Conservation (phyloP, 2,888 invertebrate genomes). For the Penaeus monodon region DNA sequence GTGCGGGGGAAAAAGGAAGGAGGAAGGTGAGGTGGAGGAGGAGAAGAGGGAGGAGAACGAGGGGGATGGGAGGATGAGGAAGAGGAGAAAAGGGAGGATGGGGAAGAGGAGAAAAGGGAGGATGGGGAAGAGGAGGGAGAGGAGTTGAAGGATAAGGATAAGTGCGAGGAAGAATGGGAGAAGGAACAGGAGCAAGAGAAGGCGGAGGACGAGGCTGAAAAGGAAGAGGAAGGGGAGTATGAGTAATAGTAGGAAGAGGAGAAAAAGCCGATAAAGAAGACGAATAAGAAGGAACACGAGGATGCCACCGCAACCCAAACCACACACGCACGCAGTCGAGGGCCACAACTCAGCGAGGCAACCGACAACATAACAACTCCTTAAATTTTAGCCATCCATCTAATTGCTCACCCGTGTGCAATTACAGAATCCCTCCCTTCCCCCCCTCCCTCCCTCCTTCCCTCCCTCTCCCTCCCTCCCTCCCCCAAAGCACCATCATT, state of each 20-base stretch:
- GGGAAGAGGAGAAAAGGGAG: background rate
- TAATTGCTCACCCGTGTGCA: no score
- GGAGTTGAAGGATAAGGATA: background rate
- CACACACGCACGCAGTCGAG: no score
- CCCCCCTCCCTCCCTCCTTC: background rate
- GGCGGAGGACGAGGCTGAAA: background rate
- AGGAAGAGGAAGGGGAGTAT: background rate
- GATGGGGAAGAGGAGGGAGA: background rate
- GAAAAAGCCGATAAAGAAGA: background rate
- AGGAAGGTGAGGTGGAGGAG: background rate
- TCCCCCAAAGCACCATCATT: no score
- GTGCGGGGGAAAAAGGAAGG: background rate
- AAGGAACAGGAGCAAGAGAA: background rate
- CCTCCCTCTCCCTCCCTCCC: background rate
- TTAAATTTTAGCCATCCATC: no score
- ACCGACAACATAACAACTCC: no score
- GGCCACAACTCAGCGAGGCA: no score
- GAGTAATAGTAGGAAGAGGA: background rate
- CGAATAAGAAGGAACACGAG: background rate
- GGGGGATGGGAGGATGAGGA: background rate
- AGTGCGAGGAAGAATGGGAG: background rate
- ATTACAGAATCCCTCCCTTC: no score
- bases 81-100: background rate
- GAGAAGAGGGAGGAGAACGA: no score
- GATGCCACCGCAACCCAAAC: no score